phyloP scores from a whole-genome alignment of 1,140 invertebrate species.

The Armadillidium nasatum region DNA sequence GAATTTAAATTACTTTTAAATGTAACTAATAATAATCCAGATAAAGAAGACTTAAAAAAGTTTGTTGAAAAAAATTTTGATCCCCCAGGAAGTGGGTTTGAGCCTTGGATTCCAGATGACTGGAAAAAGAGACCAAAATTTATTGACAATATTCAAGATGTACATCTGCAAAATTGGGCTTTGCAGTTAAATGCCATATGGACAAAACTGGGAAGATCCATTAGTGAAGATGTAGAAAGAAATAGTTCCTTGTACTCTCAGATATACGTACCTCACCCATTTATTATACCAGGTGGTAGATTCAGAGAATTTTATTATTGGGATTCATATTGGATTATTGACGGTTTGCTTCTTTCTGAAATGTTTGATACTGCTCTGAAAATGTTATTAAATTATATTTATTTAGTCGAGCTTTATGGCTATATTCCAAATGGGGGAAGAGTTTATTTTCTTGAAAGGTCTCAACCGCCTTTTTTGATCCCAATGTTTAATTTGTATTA shows the following conservation, averaged over 20 bases:
- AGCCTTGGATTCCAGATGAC: constrained; percentile 67
- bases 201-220: constrained; percentile 75
- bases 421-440: constrained; percentile 86
- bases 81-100: constrained; percentile 68
- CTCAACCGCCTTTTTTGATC: constrained; percentile 77
- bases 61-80: constrained; percentile 60
- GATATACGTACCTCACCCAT: constrained; percentile 80
- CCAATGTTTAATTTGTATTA: constrained; percentile 79
- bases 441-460: constrained; percentile 75
- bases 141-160: constrained; percentile 63
- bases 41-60: constrained; percentile 53
- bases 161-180: constrained; percentile 54
- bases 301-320: constrained; percentile 90
- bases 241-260: constrained; percentile 59
- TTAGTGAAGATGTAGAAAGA: constrained; percentile 67
- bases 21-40: constrained; percentile 56
- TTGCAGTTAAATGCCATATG: constrained; percentile 60
- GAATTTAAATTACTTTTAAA: constrained; percentile 62
- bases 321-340: constrained; percentile 92
- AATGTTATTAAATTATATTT: constrained; percentile 75
- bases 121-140: constrained; percentile 67
- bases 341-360: constrained; percentile 75
- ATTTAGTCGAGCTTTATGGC: constrained; percentile 69
- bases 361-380: constrained; percentile 73
- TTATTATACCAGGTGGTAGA: constrained; percentile 85